Conservation (phyloP, 2,797 vertebrate species). For the Echiichthys vipera region DNA sequence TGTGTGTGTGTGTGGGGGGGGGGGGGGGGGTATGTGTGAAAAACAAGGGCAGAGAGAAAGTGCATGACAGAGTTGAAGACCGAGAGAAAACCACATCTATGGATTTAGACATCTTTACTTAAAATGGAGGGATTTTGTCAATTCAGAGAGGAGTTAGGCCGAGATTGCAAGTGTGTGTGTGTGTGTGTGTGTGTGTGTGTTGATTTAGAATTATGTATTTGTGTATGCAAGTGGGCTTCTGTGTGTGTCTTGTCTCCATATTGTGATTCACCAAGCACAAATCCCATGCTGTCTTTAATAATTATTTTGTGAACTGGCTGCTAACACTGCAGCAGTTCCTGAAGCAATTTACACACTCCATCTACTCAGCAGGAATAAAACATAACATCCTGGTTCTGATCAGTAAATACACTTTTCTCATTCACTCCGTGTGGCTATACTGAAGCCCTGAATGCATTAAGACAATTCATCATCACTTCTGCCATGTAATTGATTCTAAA, state of each 20-base stretch:
- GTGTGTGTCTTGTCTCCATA: slow-evolving; percentile 62
- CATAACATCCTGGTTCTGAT: slow-evolving; percentile 60
- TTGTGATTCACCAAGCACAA: slow-evolving; percentile 76
- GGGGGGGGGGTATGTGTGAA: background rate
- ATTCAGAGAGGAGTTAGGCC: slow-evolving; percentile 5
- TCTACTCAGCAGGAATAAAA: slow-evolving; percentile 67
- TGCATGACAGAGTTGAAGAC: slow-evolving; percentile 40
- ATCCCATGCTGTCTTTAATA: slow-evolving; percentile 78
- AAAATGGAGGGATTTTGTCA: slow-evolving; percentile 31
- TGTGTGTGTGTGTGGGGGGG: slow-evolving; percentile 7
- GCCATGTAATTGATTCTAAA: background rate
- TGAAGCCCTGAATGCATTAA: background rate
- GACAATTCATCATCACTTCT: background rate
- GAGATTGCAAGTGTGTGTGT: slow-evolving; percentile 1
- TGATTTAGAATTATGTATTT: background rate
- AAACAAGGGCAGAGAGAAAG: slow-evolving; percentile 50
- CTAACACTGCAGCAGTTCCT: slow-evolving; percentile 65
- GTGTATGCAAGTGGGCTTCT: slow-evolving; percentile 6
- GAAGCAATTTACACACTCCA: slow-evolving; percentile 67
- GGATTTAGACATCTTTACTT: slow-evolving; percentile 44
- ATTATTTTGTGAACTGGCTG: slow-evolving; percentile 74
- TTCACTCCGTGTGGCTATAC: slow-evolving; percentile 11
- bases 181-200: slow-evolving; percentile 12
- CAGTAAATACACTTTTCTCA: slow-evolving; percentile 55
- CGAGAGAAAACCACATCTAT: slow-evolving; percentile 23